Evolutionary conservation across 2,113 vertebrate genomes (phyloP).

Genomic region (Phyllopteryx taeniolatus): DNA sequence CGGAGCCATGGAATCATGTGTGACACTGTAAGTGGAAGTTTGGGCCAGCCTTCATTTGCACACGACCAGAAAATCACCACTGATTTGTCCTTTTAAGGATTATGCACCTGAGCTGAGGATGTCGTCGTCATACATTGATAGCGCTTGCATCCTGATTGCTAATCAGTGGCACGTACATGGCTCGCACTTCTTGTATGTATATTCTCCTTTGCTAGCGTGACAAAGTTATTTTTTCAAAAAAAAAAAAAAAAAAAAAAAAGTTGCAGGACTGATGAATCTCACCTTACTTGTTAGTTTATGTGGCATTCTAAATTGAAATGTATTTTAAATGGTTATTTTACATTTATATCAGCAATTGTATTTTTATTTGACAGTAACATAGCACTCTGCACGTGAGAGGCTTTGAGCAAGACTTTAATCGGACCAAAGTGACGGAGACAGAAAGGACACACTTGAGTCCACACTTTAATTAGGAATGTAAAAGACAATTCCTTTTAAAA

Average conservation of each 20-base stretch:
- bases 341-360: conserved; percentile 20
- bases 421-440: background rate
- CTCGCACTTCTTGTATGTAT: background rate
- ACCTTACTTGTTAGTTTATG: background rate
- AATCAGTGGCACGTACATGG: no score
- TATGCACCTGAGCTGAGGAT: background rate
- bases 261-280: background rate
- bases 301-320: conserved; percentile 5
- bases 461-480: conserved; percentile 78
- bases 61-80: background rate
- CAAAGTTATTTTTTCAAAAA: background rate
- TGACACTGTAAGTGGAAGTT: background rate
- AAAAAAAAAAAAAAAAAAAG: background rate
- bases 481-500: conserved; percentile 70
- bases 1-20: background rate
- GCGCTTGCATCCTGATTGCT: background rate
- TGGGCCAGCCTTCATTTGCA: background rate
- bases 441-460: conserved; percentile 28
- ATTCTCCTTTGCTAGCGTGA: background rate
- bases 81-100: background rate
- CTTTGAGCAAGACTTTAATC: conserved; percentile 16
- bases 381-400: background rate
- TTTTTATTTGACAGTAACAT: conserved; percentile 1
- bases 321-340: background rate
- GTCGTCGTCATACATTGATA: background rate